phyloP scores from a whole-genome alignment of 2,797 vertebrate species.

The Triplophysa yarkandensis region DNA sequence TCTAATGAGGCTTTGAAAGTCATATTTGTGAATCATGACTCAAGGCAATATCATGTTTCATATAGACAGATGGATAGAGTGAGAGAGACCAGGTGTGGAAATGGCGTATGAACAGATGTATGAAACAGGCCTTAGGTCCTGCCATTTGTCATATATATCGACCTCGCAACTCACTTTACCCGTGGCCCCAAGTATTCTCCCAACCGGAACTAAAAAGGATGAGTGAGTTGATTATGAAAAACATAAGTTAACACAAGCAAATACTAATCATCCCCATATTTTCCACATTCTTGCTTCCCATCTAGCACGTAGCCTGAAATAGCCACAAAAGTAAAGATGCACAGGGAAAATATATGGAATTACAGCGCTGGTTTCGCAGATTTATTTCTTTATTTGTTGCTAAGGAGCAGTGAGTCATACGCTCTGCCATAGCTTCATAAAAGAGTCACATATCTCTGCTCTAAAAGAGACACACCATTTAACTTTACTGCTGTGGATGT shows the following conservation, averaged over 20 bases:
- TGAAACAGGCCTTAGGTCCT: slow-evolving; percentile 18
- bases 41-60: slow-evolving; percentile 14
- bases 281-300: slow-evolving; percentile 3
- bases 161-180: slow-evolving; percentile 11
- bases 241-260: slow-evolving; percentile 26
- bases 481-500: slow-evolving; percentile 20
- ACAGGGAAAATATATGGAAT: slow-evolving; percentile 24
- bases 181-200: slow-evolving; percentile 5
- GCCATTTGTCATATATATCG: slow-evolving; percentile 26
- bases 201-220: slow-evolving; percentile 35
- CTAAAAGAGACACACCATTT: slow-evolving; percentile 42
- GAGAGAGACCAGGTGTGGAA: slow-evolving; percentile 35
- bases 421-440: slow-evolving; percentile 25
- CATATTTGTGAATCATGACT: slow-evolving; percentile 7
- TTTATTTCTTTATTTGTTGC: slow-evolving; percentile 17
- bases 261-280: background rate
- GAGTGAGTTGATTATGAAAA: slow-evolving; percentile 23
- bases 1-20: slow-evolving; percentile 8
- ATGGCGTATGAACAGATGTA: slow-evolving; percentile 27
- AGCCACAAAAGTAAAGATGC: slow-evolving; percentile 8
- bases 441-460: slow-evolving; percentile 32
- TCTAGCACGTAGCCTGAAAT: slow-evolving; percentile 7
- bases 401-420: slow-evolving; percentile 36
- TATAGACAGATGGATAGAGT: slow-evolving; percentile 11
- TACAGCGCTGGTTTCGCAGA: slow-evolving; percentile 16